Evolutionary conservation across 1,140 invertebrate species (phyloP).

Genomic region (Leptopilina clavipes): DNA sequence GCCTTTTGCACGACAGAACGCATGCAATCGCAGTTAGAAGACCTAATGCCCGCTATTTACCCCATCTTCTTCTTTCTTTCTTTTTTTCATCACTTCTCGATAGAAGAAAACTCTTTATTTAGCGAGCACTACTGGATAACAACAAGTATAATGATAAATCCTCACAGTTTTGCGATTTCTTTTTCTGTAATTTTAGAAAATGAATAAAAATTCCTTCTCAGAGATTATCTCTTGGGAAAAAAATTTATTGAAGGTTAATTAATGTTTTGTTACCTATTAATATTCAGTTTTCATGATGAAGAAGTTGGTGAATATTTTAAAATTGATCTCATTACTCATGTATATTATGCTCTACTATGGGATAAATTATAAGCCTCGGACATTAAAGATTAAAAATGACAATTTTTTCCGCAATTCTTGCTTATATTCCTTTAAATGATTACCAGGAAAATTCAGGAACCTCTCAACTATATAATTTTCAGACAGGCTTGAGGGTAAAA

Average conservation of each 20-base stretch:
- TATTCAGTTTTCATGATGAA: too few relatives aligned
- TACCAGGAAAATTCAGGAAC: slow-evolving; percentile 9
- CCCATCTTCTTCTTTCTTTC: neutral
- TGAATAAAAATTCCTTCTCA: too few relatives aligned
- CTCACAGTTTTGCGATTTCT: too few relatives aligned
- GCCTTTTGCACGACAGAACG: slow-evolving; percentile 2
- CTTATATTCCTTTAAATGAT: neutral
- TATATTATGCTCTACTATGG: too few relatives aligned
- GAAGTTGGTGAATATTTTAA: too few relatives aligned
- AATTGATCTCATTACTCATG: too few relatives aligned
- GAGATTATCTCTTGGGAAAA: too few relatives aligned
- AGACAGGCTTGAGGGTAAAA: slow-evolving; percentile 2
- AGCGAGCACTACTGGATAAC: neutral
- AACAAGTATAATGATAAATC: neutral
- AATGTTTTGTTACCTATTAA: too few relatives aligned
- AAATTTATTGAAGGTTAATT: too few relatives aligned
- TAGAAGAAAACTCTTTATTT: neutral
- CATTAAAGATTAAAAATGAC: slow-evolving; percentile 1
- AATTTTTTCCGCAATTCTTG: neutral
- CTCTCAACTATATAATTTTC: slow-evolving; percentile 9
- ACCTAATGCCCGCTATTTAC: slow-evolving; percentile 26
- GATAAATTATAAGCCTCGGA: too few relatives aligned
- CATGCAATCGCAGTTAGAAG: slow-evolving; percentile 22
- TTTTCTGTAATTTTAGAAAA: too few relatives aligned
- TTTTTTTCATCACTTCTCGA: neutral